Evolutionary conservation across 2,888 invertebrate genomes (phyloP).

Genomic region (Artemia sinica): DNA sequence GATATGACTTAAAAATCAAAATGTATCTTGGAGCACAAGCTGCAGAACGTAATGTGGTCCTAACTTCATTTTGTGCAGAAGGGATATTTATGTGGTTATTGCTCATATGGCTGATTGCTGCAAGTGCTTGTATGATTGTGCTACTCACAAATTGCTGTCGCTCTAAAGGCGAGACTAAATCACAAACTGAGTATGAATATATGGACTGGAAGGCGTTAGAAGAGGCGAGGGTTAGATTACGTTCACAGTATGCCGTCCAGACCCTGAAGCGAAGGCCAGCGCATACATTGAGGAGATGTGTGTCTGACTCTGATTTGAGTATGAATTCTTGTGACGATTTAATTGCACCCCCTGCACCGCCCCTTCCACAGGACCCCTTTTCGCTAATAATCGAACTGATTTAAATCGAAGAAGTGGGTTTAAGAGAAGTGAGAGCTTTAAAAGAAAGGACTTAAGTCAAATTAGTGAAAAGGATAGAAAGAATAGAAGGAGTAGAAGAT

Average conservation of each 20-base stretch:
- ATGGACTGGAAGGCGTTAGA: conserved; percentile 11
- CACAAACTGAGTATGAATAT: not conserved
- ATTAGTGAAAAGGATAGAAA: not conserved
- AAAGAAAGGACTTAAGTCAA: not conserved
- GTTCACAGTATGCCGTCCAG: not conserved
- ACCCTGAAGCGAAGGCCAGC: not conserved
- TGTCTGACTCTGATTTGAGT: not conserved
- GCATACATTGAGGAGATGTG: conserved; percentile 3
- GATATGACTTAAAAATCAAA: too few species aligned
- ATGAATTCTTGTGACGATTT: not conserved
- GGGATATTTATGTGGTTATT: conserved; percentile 21
- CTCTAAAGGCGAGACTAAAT: not conserved
- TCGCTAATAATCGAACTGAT: not conserved
- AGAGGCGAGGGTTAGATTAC: not conserved
- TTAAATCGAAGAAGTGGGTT: conserved; percentile 2
- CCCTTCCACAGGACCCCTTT: not conserved
- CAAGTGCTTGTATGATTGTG: conserved; percentile 18
- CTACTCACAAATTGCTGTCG: conserved; percentile 19
- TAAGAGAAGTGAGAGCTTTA: not conserved
- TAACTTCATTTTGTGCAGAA: conserved; percentile 20
- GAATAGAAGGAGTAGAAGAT: not conserved
- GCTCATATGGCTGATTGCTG: conserved; percentile 20
- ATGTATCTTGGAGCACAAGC: too few species aligned
- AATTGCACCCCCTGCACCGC: not conserved
- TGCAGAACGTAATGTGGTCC: not conserved